Conservation (phyloP, 2,888 invertebrate species). For the Pseudococcus jackbeardsleyi region DNA sequence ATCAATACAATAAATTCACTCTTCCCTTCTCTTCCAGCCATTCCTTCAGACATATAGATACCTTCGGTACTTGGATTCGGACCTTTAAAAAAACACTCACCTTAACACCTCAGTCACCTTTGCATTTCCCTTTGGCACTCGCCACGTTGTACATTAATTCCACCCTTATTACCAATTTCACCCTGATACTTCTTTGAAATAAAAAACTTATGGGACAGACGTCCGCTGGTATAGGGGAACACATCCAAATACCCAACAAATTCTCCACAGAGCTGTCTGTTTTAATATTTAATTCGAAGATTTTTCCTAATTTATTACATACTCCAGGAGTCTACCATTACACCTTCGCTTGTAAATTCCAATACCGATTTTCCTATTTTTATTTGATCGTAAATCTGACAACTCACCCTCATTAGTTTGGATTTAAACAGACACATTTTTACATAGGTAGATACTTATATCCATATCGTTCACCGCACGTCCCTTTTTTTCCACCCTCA, state of each 20-base stretch:
- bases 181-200: background rate
- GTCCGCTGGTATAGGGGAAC: background rate
- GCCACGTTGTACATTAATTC: background rate
- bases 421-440: background rate
- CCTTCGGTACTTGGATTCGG: background rate
- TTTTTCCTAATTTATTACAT: constrained; percentile 16
- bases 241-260: background rate
- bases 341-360: background rate
- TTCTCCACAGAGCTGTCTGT: background rate
- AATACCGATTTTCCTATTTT: constrained; percentile 14
- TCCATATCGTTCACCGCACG: background rate
- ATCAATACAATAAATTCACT: background rate
- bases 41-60: background rate
- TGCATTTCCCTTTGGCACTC: constrained; percentile 1
- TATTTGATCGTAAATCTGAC: constrained; percentile 41
- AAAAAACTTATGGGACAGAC: background rate
- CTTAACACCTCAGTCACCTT: background rate
- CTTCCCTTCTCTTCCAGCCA: background rate
- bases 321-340: background rate
- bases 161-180: background rate
- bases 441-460: no score
- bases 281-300: constrained; percentile 27
- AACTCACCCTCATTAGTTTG: constrained; percentile 47
- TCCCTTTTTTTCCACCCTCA: constrained; percentile 10
- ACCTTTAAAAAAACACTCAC: background rate